Conservation (phyloP, 2,113 vertebrate genomes). For the Prolemur simus region DNA sequence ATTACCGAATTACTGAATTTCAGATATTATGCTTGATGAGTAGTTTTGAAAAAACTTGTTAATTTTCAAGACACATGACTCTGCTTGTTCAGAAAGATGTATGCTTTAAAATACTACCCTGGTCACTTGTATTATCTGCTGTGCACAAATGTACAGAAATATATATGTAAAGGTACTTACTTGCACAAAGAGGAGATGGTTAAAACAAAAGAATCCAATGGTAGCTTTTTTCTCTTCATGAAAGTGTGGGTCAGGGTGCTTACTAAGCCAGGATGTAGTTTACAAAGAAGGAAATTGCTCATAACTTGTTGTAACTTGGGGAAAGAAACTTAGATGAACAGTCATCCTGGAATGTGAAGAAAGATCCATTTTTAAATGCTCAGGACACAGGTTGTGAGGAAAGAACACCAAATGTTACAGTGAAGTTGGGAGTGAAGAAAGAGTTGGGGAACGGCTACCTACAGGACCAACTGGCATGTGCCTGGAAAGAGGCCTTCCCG, state of each 20-base stretch:
- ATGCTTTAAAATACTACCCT: background rate
- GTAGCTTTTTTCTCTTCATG: background rate
- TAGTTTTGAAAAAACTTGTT: background rate
- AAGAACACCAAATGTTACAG: background rate
- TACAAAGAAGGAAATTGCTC: background rate
- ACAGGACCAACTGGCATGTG: no score
- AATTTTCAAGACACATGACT: background rate
- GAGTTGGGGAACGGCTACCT: no score
- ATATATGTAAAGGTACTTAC: background rate
- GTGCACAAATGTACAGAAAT: background rate
- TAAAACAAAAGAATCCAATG: background rate
- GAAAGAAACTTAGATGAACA: background rate
- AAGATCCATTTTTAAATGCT: background rate
- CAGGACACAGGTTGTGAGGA: background rate
- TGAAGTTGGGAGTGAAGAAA: no score
- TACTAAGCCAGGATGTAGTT: background rate
- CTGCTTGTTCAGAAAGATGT: background rate
- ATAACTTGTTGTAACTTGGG: background rate
- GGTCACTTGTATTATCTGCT: background rate
- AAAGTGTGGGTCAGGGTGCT: background rate
- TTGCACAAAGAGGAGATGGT: background rate
- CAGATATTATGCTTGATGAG: background rate
- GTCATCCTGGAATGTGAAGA: background rate
- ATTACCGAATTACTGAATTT: no score
- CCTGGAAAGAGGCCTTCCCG: no score